These are phyloP conservation scores for Mellilla xanthometata DNA, from an alignment of 2,888 invertebrate species.

Conservation along the genomic window DNA sequence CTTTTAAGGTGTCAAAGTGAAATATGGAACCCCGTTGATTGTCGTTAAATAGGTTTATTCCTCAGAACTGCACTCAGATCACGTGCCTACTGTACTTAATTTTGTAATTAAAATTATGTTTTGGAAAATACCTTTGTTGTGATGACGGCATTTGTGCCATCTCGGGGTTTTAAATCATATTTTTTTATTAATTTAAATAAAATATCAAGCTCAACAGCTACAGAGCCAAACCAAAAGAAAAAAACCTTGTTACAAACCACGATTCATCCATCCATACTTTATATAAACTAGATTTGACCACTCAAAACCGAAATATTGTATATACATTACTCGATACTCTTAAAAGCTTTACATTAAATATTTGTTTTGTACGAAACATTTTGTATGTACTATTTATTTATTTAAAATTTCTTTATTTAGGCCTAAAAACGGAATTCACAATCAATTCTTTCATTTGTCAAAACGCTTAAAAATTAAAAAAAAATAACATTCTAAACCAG, in stretches of 20 bases:
- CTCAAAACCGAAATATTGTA: slow-evolving; percentile 13
- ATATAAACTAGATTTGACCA: slow-evolving; percentile 20
- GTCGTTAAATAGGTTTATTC: too few relatives aligned
- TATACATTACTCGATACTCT: slow-evolving; percentile 26
- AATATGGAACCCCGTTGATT: too few relatives aligned
- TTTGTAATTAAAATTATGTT: too few relatives aligned
- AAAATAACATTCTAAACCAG: slow-evolving; percentile 10
- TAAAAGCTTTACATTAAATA: slow-evolving; percentile 11
- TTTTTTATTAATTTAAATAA: too few relatives aligned
- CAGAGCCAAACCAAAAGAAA: too few relatives aligned
- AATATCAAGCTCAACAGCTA: too few relatives aligned
- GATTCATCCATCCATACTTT: slow-evolving; percentile 9
- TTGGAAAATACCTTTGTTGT: slow-evolving; percentile 12
- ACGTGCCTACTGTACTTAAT: too few relatives aligned
- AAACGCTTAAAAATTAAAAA: slow-evolving; percentile 12
- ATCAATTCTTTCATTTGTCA: too few relatives aligned
- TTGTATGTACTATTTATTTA: slow-evolving; percentile 11
- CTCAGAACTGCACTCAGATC: too few relatives aligned
- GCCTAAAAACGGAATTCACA: too few relatives aligned
- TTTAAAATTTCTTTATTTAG: background rate
- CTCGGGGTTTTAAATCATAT: slow-evolving; percentile 22
- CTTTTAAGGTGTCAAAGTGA: too few relatives aligned
- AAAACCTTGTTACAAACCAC: too few relatives aligned
- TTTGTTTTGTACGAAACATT: slow-evolving; percentile 18
- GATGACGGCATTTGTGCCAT: slow-evolving; percentile 20